Evolutionary conservation across 2,888 invertebrate genomes (phyloP), one percentile per base, ranked within the genome.

Genomic region (Andrena chrysosceles): DNA sequence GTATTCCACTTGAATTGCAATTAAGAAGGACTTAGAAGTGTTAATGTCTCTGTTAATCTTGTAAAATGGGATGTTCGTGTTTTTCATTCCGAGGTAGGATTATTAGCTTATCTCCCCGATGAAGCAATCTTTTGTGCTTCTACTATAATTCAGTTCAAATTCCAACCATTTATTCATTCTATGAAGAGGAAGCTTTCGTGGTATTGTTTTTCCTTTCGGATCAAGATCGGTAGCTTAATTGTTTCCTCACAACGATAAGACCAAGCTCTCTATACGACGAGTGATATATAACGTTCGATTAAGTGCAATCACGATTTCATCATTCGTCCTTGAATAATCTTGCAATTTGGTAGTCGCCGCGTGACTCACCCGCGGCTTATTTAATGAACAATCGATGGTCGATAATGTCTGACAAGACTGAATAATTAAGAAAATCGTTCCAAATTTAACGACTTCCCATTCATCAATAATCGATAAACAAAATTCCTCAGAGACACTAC

Each of bases 281-380:
- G 31, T 35, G 13, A 67, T 74, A 10, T 62, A 52, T 35, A 23
- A 29, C n/a, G n/a, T 20, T 16, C 13, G 48, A 75, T 54, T 13
- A 56, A n/a, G 20, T 1, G 2, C 16, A 29, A 29, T 76, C n/a
- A 16, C n/a, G 10, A 20, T 6, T 0, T 26, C 23, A 49, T 26
- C 63, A 48, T 69, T 77, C 33, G 48, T 56, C 20, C 26, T 63
- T 23, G 16, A 66, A 35, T 71, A 71, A 77, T 66, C 63, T n/a
- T 20, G 2, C 23, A 29, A 52, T 7, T 70, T 20, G 16, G 10
- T 42, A 26, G 52, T 5, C 49, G 29, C 29, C 29, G 13, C 10
- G 1, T 59, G 64, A 78, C 23, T 68, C 74, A 68, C 42, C 10
- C 33, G 35, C 20, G 3, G 8, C 4, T 26, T 31, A 16, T 59